Conservation (phyloP, 2,888 invertebrate species). For the Villa cingulata region DNA sequence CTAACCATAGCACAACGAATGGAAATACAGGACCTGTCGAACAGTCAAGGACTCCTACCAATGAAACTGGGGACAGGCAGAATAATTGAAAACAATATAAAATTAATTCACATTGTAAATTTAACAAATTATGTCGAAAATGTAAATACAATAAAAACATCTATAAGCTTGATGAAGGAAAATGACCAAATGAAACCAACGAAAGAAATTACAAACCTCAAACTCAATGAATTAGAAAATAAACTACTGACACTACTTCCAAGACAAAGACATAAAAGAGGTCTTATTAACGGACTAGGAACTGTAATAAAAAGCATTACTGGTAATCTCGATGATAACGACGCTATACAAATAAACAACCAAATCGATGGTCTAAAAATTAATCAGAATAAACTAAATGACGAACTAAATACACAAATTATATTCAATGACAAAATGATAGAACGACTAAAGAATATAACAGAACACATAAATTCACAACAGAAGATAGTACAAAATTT, state of each 20-base stretch:
- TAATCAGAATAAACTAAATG: constrained; percentile 4
- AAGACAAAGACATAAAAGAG: constrained; percentile 6
- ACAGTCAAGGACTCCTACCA: not conserved
- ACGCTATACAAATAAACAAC: constrained; percentile 5
- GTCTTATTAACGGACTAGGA: constrained; percentile 5
- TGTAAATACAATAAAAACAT: constrained; percentile 1
- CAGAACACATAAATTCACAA: constrained; percentile 10
- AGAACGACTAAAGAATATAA: constrained; percentile 7
- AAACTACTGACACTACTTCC: constrained; percentile 1
- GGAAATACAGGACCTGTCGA: not conserved
- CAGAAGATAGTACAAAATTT: constrained; percentile 6
- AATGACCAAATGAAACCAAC: not conserved
- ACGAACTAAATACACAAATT: not conserved
- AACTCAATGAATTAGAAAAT: constrained; percentile 2
- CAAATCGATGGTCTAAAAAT: constrained; percentile 1
- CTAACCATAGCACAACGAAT: not conserved
- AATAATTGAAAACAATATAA: not conserved
- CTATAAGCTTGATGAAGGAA: not conserved
- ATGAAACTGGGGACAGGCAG: constrained; percentile 2
- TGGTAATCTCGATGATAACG: constrained; percentile 8
- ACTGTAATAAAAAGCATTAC: constrained; percentile 9
- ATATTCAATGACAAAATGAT: constrained; percentile 5
- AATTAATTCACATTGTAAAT: constrained; percentile 4
- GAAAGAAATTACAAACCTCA: not conserved
- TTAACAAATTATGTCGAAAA: constrained; percentile 3